phyloP scores from a whole-genome alignment of 2,797 vertebrate genomes.

The Darevskia nairensis region DNA sequence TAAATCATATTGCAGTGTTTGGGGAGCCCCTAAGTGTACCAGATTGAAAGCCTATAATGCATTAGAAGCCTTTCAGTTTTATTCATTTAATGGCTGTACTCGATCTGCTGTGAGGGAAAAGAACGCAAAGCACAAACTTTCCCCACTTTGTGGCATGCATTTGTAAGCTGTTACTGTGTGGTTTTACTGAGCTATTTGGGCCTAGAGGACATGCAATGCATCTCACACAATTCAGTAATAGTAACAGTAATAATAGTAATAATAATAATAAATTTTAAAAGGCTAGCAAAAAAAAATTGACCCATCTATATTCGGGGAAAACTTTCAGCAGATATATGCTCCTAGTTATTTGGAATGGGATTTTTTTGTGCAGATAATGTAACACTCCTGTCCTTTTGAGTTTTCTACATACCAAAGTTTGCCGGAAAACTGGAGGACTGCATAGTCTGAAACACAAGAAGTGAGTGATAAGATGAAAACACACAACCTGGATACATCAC shows the following conservation, averaged over 20 bases:
- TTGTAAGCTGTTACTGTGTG: slow-evolving; percentile 32
- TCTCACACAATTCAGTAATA: slow-evolving; percentile 1
- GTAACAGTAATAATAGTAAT: not conserved
- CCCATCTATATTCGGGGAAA: not conserved
- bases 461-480: not conserved
- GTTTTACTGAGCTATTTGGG: slow-evolving; percentile 32
- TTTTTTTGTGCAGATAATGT: slow-evolving; percentile 24
- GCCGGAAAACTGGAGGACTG: slow-evolving; percentile 34
- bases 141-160: slow-evolving; percentile 1
- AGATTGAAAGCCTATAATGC: slow-evolving; percentile 46
- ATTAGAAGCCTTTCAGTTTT: slow-evolving; percentile 55
- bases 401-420: slow-evolving; percentile 13
- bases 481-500: slow-evolving; percentile 30
- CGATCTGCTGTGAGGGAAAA: slow-evolving; percentile 45
- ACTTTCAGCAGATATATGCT: slow-evolving; percentile 5
- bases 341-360: slow-evolving; percentile 7
- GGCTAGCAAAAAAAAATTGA: slow-evolving; percentile 23
- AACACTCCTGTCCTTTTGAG: not conserved
- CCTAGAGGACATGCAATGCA: not conserved
- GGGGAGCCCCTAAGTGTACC: slow-evolving; percentile 51
- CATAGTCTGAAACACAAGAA: slow-evolving; percentile 1
- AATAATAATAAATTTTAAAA: not conserved
- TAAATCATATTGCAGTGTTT: slow-evolving; percentile 59
- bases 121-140: slow-evolving; percentile 41
- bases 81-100: slow-evolving; percentile 47